Conservation (phyloP, 2,113 vertebrate genomes). For the Melanocharis versteri region DNA sequence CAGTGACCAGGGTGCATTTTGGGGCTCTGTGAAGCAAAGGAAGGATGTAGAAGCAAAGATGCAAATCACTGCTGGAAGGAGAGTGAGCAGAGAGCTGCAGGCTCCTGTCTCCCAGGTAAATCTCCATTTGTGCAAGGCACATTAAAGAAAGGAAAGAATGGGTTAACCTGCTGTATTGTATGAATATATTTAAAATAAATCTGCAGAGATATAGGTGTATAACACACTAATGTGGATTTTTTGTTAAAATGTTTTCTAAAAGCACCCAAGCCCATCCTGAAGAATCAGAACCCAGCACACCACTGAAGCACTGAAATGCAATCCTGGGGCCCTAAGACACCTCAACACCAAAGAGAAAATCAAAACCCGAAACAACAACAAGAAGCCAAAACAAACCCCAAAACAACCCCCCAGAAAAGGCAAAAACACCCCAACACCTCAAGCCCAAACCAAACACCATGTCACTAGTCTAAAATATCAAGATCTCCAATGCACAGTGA, state of each 20-base stretch:
- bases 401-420: too few species aligned
- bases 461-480: neutral
- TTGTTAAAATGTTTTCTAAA: neutral
- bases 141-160: neutral
- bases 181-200: neutral
- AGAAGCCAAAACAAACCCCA: too few species aligned
- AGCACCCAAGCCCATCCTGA: neutral
- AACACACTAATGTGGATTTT: neutral
- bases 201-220: neutral
- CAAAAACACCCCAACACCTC: rapidly evolving
- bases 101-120: rapidly evolving
- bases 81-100: neutral
- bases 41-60: neutral
- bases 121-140: neutral
- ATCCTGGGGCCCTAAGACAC: neutral
- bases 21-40: neutral
- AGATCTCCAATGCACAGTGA: neutral
- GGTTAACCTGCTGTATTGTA: neutral
- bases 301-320: neutral
- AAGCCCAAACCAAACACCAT: rapidly evolving
- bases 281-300: neutral
- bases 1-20: too few species aligned
- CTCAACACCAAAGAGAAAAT: neutral
- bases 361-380: neutral
- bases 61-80: neutral